Evolutionary conservation across 2,797 vertebrate species (phyloP).

Genomic region (Acridotheres tristis): DNA sequence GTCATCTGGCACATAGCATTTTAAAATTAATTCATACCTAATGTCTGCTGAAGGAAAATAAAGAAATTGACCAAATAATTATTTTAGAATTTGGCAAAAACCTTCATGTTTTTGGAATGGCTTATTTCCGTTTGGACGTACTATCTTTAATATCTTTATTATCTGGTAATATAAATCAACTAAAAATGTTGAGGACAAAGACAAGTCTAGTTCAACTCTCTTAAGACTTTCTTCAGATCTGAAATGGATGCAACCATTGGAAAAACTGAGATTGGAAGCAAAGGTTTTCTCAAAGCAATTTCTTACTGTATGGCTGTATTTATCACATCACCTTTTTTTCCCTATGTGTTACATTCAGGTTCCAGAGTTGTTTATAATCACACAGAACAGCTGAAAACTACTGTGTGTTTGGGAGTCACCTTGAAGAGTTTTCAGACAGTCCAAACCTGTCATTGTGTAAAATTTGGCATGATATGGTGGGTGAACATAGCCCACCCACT

Average conservation of each 20-base stretch:
- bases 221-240: background rate
- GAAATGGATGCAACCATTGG: background rate
- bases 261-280: background rate
- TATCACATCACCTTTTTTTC: rapidly evolving
- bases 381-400: background rate
- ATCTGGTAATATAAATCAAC: background rate
- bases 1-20: background rate
- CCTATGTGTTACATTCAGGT: background rate
- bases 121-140: background rate
- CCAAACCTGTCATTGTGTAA: background rate
- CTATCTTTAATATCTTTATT: background rate
- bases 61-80: background rate
- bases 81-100: background rate
- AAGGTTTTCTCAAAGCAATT: background rate
- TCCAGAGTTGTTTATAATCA: background rate
- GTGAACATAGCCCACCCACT: background rate
- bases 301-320: background rate
- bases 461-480: background rate
- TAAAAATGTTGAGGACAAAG: background rate
- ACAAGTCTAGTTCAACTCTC: background rate
- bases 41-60: background rate
- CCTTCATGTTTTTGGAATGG: background rate
- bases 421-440: background rate
- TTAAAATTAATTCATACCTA: background rate
- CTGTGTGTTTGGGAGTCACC: background rate